Conservation (phyloP, 2,888 invertebrate genomes). For the Amphipyra berbera region DNA sequence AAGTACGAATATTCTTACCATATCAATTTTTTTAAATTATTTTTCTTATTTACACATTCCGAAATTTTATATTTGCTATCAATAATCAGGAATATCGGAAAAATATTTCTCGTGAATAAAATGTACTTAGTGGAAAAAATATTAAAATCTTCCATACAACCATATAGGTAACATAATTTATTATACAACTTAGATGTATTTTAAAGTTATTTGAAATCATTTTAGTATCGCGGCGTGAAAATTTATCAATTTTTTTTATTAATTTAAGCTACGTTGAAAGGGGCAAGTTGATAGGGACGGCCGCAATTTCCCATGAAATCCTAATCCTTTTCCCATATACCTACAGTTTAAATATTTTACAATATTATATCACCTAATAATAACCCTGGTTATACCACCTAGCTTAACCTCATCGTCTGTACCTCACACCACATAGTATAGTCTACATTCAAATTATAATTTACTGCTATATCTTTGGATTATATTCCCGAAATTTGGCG, state of each 20-base stretch:
- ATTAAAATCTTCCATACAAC: slow-evolving; percentile 1
- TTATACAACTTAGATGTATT: slow-evolving; percentile 1
- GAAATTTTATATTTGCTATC: neutral
- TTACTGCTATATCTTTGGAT: slow-evolving; percentile 54
- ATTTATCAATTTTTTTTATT: neutral
- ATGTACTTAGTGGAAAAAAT: neutral
- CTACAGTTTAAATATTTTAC: slow-evolving; percentile 40
- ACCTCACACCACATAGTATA: slow-evolving; percentile 84
- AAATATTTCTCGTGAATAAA: neutral
- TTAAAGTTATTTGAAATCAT: neutral
- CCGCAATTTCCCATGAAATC: slow-evolving; percentile 27
- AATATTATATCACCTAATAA: slow-evolving; percentile 69
- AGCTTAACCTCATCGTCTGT: slow-evolving; percentile 76
- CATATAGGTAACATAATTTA: neutral
- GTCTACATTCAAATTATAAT: slow-evolving; percentile 64
- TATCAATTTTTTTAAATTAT: neutral
- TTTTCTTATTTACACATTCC: neutral
- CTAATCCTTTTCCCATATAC: slow-evolving; percentile 34
- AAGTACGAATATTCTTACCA: neutral
- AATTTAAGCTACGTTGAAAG: slow-evolving; percentile 8
- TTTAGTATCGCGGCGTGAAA: neutral
- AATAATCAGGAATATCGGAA: neutral
- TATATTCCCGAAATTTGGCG: slow-evolving; percentile 50
- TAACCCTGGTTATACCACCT: slow-evolving; percentile 69
- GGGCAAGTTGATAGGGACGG: slow-evolving; percentile 31